Conservation (phyloP, 2,797 vertebrate species). For the Myripristis murdjan region DNA sequence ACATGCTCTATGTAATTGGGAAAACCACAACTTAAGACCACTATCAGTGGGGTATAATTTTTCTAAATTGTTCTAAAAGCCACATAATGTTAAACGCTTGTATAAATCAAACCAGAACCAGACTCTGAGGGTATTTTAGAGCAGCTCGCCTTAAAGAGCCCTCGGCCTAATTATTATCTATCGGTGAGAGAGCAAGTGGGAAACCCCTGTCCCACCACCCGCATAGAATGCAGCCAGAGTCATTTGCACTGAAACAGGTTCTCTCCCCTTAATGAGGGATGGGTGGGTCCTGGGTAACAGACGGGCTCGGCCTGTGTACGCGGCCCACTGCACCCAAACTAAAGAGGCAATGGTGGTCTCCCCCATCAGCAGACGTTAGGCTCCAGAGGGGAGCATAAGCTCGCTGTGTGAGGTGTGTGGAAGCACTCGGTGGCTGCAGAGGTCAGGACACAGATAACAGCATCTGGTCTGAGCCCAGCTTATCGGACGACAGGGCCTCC, state of each 20-base stretch:
- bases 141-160: conserved; percentile 39
- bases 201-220: conserved; percentile 73
- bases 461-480: conserved; percentile 68
- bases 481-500: conserved; percentile 71
- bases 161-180: conserved; percentile 80
- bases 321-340: conserved; percentile 80
- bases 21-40: conserved; percentile 82
- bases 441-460: conserved; percentile 67
- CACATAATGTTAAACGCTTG: conserved; percentile 83
- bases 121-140: conserved; percentile 71
- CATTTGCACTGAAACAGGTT: conserved; percentile 68
- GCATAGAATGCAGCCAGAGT: conserved; percentile 64
- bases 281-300: conserved; percentile 66
- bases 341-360: conserved; percentile 83
- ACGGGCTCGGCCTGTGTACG: conserved; percentile 68
- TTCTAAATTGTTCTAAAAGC: conserved; percentile 84
- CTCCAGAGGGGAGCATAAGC: conserved; percentile 63
- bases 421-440: conserved; percentile 58
- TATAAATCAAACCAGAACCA: conserved; percentile 84
- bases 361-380: conserved; percentile 73
- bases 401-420: conserved; percentile 76
- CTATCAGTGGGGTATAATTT: conserved; percentile 85
- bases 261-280: conserved; percentile 69
- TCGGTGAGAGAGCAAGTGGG: conserved; percentile 57
- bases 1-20: conserved; percentile 75